Percentiles rank a stretch among this genome's conserved stretches.
phyloP scores from a whole-genome alignment of 2,113 vertebrate genomes.

The Erinaceus europaeus region DNA sequence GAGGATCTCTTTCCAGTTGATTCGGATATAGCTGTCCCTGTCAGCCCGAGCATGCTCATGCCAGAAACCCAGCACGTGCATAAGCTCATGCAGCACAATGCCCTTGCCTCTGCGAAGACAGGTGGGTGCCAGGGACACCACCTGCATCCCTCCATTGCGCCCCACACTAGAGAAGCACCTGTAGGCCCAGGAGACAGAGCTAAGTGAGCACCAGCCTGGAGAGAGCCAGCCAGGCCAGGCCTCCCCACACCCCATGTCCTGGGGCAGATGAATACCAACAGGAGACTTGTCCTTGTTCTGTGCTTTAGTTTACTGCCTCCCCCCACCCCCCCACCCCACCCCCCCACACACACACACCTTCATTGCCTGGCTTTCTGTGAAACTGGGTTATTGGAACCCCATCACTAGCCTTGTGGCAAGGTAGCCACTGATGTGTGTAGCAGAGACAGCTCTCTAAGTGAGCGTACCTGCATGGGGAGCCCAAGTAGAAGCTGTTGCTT shows the following conservation, averaged over 20 bases:
- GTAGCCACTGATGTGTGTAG: rapidly evolving
- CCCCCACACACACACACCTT: background rate
- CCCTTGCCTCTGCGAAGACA: constrained; percentile 78
- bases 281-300: background rate
- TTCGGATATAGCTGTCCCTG: constrained; percentile 74
- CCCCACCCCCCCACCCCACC: no score
- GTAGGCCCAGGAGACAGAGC: background rate
- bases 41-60: constrained; percentile 85
- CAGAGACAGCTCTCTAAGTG: rapidly evolving
- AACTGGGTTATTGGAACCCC: background rate
- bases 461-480: rapidly evolving
- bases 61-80: constrained; percentile 85
- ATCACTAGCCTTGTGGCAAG: background rate
- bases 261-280: background rate
- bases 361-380: background rate
- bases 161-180: constrained; percentile 86
- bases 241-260: no score
- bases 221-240: no score
- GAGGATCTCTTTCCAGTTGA: constrained; percentile 77
- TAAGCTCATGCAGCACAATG: constrained; percentile 84
- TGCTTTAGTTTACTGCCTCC: background rate
- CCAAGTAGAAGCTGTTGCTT: no score
- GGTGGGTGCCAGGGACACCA: constrained; percentile 64
- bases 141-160: constrained; percentile 77
- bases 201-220: rapidly evolving